These are phyloP conservation scores for Euplexia lucipara DNA, from an alignment of 2,888 invertebrate species.

Conservation along the genomic window DNA sequence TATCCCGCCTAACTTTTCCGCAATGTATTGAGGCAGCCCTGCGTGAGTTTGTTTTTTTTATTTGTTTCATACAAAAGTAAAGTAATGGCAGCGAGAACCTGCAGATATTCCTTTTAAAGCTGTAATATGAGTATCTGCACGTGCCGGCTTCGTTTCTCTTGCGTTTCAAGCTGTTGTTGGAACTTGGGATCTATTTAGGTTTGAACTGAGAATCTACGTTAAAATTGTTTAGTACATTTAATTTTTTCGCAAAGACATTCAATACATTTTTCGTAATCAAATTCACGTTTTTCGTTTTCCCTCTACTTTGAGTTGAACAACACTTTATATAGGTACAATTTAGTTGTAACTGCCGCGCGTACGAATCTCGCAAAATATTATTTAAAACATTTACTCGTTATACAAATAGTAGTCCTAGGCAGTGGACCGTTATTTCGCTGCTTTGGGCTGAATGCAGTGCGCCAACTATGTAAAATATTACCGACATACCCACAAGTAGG, in stretches of 20 bases:
- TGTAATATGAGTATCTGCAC: not conserved
- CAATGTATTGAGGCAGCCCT: conserved; percentile 19
- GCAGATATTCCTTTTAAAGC: conserved; percentile 14
- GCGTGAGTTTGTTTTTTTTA: conserved; percentile 8
- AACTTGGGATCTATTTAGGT: not conserved
- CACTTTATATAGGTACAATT: too few relatives aligned
- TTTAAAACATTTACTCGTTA: too few relatives aligned
- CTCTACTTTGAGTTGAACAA: too few relatives aligned
- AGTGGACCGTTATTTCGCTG: too few relatives aligned
- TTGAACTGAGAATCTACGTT: not conserved
- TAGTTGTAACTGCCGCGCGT: not conserved
- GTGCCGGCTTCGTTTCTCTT: not conserved
- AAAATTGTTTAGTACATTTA: not conserved
- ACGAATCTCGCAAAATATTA: too few relatives aligned
- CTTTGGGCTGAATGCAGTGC: too few relatives aligned
- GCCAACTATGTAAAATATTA: too few relatives aligned
- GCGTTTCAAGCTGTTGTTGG: not conserved
- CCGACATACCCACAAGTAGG: too few relatives aligned
- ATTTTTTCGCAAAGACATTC: too few relatives aligned
- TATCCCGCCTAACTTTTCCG: not conserved
- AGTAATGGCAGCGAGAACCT: not conserved
- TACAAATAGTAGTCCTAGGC: too few relatives aligned
- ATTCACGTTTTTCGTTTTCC: too few relatives aligned
- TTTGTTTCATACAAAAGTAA: conserved; percentile 5
- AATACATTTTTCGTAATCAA: too few relatives aligned